Evolutionary conservation across 2,888 invertebrate species (phyloP), one percentile per base, ranked within the genome.

Genomic region (Camptogramma bilineatum): DNA sequence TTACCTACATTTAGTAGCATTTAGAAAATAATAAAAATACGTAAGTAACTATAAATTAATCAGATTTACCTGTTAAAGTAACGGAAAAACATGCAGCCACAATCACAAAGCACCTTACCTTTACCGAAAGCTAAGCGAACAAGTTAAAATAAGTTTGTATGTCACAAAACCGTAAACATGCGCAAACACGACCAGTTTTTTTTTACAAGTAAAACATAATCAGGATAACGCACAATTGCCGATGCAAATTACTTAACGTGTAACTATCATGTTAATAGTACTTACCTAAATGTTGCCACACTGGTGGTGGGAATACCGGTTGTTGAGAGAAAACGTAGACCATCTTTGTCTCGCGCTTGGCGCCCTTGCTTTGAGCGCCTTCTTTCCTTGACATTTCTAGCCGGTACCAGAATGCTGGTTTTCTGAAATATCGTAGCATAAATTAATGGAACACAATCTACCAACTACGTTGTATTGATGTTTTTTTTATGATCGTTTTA

Each of bases 391-490:
- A 79, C 59, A 93, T 74, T 58, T 86, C 87, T n/a, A 89, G 78
- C 4, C 91, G 85, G 69, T 93, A 93, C 88, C 90, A 91, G 48
- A 83, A 83, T 0, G 93, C 93, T 0, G 89, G 82, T 75, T 93
- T 93, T 54, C 93, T 93, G 62, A 19, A 68, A 64, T 4, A 57
- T 28, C 34, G 0, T 34, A 28, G 0, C 4, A 28, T 8, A 28
- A 24, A 24, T 24, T 24, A 24, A 24, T n/a, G n/a, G n/a, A n/a
- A n/a, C n/a, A n/a, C n/a, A n/a, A n/a, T n/a, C n/a, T n/a, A n/a
- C n/a, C n/a, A n/a, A n/a, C n/a, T n/a, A n/a, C n/a, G n/a, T n/a
- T n/a, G n/a, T n/a, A n/a, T n/a, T n/a, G n/a, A n/a, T n/a, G n/a
- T n/a, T n/a, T n/a, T n/a, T n/a, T n/a, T n/a, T n/a, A n/a, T n/a